Base-by-base conservation (phyloP, 2,888 invertebrate species). In the Deilephila porcellus region DNA sequence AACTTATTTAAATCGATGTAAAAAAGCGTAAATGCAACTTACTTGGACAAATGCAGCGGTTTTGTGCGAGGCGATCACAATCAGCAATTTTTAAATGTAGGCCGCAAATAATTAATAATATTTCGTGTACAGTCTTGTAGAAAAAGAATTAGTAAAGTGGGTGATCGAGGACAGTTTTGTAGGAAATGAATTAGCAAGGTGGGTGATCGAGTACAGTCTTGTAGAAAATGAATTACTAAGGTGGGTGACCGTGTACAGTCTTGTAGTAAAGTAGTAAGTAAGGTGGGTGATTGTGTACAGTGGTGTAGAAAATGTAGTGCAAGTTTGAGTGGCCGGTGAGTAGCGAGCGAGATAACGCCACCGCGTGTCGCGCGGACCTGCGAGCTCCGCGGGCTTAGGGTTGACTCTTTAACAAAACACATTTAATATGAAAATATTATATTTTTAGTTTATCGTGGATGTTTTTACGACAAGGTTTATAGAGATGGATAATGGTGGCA, bases 271-370 rank as follows among this genome's bases (percentile, higher is more conserved):
- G 85, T 45, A 14, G 11, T 45, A 3, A 45, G 45, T 45, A 14
- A 45, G 80, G 82, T 83, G 80, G 77, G 79, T 81, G 82, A 80
- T 82, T 80, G 87, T 88, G 88, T 45, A 45, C 45, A 45, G 14
- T 45, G 45, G 45, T 11, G 45, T 3, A 90, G n/a, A 92, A 92
- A 91, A 84, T 85, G 81, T 79, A 78, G 84, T 87, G 83, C 84
- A 82, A 85, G 84, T 85, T 84, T 87, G 88, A 86, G 82, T 85
- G 87, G 83, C 85, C 85, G 86, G 90, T 87, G 88, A 86, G 82
- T 85, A 87, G 83, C 85, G 85, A 86, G 90, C 93, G 93, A 93
- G 93, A 93, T 93, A 91, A 86, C 88, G 88, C 88, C 86, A 88
- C 88, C 86, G 86, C 90, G 87, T 87, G 91, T 90, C 90, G 88